phyloP scores from a whole-genome alignment of 2,113 vertebrate genomes.

The Diglossa brunneiventris region DNA sequence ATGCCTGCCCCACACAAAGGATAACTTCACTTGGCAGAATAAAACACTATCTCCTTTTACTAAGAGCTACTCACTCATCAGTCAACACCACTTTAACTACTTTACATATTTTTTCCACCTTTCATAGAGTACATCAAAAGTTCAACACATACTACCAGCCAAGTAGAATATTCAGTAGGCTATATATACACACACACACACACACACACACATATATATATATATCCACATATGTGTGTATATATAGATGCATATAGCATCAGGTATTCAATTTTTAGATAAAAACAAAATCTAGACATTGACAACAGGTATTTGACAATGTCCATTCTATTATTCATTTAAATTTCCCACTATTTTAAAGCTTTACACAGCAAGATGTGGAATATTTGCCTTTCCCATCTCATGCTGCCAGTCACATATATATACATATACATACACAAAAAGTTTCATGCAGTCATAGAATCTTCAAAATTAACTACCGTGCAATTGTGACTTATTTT shows the following conservation, averaged over 20 bases:
- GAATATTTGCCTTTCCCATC: background rate
- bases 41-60: constrained; percentile 35
- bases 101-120: constrained; percentile 32
- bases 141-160: constrained; percentile 1
- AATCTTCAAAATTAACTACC: background rate
- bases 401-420: background rate
- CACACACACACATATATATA: too few relatives aligned
- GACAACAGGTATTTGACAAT: background rate
- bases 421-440: background rate
- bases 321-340: background rate
- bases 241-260: background rate
- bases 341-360: background rate
- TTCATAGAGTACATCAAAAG: constrained; percentile 26
- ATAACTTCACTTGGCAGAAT: constrained; percentile 21
- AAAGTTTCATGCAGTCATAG: background rate
- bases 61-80: constrained; percentile 44
- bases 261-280: background rate
- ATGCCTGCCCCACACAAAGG: constrained; percentile 41
- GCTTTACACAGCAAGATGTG: background rate
- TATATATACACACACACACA: background rate
- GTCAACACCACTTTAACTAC: constrained; percentile 39
- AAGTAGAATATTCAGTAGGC: constrained; percentile 9
- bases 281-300: background rate
- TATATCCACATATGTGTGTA: background rate
- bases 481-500: background rate